Evolutionary conservation across 1,140 invertebrate genomes (phyloP).

Genomic region (Saccostrea echinata): DNA sequence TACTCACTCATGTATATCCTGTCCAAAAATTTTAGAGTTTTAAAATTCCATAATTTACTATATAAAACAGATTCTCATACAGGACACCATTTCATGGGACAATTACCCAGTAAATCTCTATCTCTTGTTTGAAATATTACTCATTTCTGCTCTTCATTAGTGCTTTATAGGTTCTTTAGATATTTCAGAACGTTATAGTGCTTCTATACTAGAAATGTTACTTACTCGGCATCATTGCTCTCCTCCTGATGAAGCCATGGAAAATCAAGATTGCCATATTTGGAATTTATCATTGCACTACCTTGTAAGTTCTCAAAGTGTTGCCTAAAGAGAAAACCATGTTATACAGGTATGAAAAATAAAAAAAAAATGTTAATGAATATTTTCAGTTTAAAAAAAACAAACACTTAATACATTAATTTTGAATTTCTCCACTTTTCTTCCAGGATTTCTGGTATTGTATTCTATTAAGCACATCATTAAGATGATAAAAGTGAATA

Average conservation of each 20-base stretch:
- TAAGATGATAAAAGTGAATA: too few relatives aligned
- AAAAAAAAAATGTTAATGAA: neutral
- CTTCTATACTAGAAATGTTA: neutral
- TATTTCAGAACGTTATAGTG: too few relatives aligned
- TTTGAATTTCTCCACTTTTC: too few relatives aligned
- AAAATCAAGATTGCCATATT: conserved; percentile 58
- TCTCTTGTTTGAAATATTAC: too few relatives aligned
- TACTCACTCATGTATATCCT: too few relatives aligned
- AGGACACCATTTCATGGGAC: too few relatives aligned
- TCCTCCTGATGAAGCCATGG: conserved; percentile 37
- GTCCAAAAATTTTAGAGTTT: too few relatives aligned
- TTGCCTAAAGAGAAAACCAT: conserved; percentile 56
- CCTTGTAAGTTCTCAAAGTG: conserved; percentile 67
- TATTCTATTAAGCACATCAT: neutral
- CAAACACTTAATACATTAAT: neutral
- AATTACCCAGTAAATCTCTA: too few relatives aligned
- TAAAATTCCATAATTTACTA: too few relatives aligned
- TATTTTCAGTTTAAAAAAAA: neutral
- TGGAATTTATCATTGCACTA: conserved; percentile 65
- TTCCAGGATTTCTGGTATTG: neutral
- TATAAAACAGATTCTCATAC: too few relatives aligned
- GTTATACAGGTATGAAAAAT: neutral
- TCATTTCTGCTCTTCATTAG: too few relatives aligned
- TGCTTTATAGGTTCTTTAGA: too few relatives aligned
- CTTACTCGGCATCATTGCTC: neutral